Evolutionary conservation across 2,113 vertebrate genomes (phyloP), one percentile per base, ranked within the genome.

Genomic region (Strix uralensis): DNA sequence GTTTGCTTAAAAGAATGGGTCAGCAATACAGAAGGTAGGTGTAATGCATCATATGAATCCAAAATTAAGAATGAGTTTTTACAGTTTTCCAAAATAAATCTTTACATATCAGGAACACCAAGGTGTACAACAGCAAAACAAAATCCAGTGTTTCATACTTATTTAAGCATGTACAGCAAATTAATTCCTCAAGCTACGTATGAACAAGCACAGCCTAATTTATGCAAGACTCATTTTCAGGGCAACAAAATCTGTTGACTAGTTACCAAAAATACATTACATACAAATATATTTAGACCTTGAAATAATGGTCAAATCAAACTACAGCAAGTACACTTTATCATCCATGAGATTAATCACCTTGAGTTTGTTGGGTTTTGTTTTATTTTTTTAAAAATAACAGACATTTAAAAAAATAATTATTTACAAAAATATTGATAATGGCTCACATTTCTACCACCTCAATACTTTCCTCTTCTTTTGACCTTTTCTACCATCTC

Each of bases 371-470:
- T 54, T 20, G 6, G 23, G 4, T 47, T 25, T 10, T 34, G 32
- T 44, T n/a, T 22, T 63, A 78, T 79, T 49, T 87, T 65, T 83
- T 85, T 40, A 30, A 82, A 69, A 63, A 61, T 52, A 97, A 92
- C 17, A 88, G 15, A 49, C 18, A 49, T 54, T 46, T 36, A 0
- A 42, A 62, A 92, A 94, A 94, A 89, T 13, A 87, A 91, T 8
- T 2, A 61, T 88, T 96, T 92, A 96, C 51, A 96, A 94, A 97
- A 98, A 98, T 96, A 98, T 96, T 97, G 96, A 94, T 80, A 97
- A 85, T 29, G 83, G 85, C 73, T 97, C 89, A 96, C 57, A 92
- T 81, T 85, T 75, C 73, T 89, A 73, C 15, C 34, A 29, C 15
- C 38, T 78, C 38, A 86, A 66, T 44, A 44, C 10, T 79, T 62